phyloP scores from a whole-genome alignment of 2,797 vertebrate species.

The Acrossocheilus wenchowensis region DNA sequence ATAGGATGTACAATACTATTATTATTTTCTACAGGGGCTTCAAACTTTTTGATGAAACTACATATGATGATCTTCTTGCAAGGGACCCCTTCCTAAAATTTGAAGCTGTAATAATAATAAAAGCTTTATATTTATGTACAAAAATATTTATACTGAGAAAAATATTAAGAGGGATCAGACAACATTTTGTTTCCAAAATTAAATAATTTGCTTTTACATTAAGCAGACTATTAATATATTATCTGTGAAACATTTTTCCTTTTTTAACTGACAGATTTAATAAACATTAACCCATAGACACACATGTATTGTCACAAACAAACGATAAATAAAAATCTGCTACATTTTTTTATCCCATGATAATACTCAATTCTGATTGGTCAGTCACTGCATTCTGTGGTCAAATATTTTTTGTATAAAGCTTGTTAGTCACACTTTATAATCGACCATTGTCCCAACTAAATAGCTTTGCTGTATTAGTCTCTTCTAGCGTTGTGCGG shows the following conservation, averaged over 20 bases:
- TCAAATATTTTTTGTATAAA: not conserved
- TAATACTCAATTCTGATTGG: slow-evolving; percentile 8
- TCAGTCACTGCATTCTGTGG: not conserved
- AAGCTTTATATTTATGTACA: not conserved
- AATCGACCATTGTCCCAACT: not conserved
- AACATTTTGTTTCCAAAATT: too few species aligned
- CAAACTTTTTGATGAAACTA: not conserved
- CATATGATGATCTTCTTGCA: not conserved
- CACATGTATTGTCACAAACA: not conserved
- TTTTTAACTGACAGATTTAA: not conserved
- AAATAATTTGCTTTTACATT: too few species aligned
- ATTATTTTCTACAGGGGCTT: not conserved
- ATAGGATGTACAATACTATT: not conserved
- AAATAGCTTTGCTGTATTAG: not conserved
- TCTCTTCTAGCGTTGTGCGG: not conserved
- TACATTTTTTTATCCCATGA: not conserved
- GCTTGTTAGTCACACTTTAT: not conserved
- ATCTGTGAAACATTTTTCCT: not conserved
- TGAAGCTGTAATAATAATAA: slow-evolving; percentile 1
- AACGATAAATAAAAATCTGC: not conserved
- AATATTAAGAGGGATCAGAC: too few species aligned
- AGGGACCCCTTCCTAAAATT: not conserved
- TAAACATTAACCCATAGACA: not conserved
- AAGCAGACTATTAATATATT: not conserved
- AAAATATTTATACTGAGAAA: too few species aligned